Evolutionary conservation across 1,140 invertebrate species (phyloP).

Genomic region (Achatina immaculata): DNA sequence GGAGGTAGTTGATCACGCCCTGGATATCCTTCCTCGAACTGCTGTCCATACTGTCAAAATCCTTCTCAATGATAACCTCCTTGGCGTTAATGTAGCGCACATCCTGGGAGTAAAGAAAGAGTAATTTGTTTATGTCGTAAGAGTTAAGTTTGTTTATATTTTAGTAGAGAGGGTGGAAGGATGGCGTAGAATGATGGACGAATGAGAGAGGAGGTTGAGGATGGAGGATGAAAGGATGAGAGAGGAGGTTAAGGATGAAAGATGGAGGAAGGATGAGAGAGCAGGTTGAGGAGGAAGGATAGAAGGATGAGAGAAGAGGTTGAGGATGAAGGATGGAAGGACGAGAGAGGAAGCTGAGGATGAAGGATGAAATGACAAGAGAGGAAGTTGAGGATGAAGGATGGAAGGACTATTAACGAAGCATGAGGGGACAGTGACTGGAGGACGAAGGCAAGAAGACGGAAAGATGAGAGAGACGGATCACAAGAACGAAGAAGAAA

Average conservation of each 20-base stretch:
- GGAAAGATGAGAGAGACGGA: no score
- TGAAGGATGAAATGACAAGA: neutral
- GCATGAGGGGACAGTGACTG: neutral
- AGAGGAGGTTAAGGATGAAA: neutral
- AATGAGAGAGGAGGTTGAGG: no score
- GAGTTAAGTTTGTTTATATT: no score
- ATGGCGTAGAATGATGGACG: no score
- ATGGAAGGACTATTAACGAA: no score
- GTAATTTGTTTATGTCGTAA: neutral
- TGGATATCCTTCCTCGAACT: slow-evolving; percentile 29
- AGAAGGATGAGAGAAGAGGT: no score
- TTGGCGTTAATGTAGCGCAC: slow-evolving; percentile 67
- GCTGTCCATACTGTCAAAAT: slow-evolving; percentile 42
- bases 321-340: no score
- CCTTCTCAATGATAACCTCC: slow-evolving; percentile 53
- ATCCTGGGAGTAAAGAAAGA: slow-evolving; percentile 40
- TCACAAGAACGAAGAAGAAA: neutral
- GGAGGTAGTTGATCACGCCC: slow-evolving; percentile 45
- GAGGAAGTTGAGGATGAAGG: neutral
- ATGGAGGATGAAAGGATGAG: neutral
- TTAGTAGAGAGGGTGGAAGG: no score
- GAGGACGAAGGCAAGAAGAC: no score
- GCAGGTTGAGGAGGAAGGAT: no score
- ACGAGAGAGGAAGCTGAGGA: no score
- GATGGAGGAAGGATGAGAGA: neutral